These are phyloP conservation scores for Pseudochirops cupreus DNA, from an alignment of 2,797 vertebrate genomes.

Conservation along the genomic window DNA sequence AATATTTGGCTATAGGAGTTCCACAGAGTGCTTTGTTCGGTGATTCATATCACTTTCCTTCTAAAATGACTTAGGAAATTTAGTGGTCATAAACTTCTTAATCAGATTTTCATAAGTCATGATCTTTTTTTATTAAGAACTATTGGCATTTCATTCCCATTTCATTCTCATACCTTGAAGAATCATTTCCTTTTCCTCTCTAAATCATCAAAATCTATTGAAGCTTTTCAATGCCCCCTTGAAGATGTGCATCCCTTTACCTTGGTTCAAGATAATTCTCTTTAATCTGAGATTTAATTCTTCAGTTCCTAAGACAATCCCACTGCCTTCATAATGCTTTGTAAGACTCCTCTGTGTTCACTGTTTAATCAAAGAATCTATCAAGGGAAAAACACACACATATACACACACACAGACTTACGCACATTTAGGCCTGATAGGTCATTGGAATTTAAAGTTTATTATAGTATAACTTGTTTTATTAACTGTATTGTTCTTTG, in stretches of 20 bases:
- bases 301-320: neutral
- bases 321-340: neutral
- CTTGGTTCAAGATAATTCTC: neutral
- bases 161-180: conserved; percentile 8
- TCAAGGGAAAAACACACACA: neutral
- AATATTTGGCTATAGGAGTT: neutral
- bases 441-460: neutral
- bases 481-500: neutral
- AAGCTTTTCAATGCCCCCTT: conserved; percentile 1
- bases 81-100: neutral
- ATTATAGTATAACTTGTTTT: neutral
- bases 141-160: conserved; percentile 27
- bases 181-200: neutral
- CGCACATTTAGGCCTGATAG: neutral
- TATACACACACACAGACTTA: neutral
- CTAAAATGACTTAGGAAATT: neutral
- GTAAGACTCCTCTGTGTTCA: neutral
- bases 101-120: conserved; percentile 39
- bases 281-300: neutral
- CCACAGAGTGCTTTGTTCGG: neutral
- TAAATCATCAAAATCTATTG: conserved; percentile 34
- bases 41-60: conserved; percentile 34
- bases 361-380: neutral
- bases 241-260: conserved; percentile 16
- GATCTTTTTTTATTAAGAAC: neutral